Evolutionary conservation across 2,113 vertebrate species (phyloP).

Genomic region (Cranoglanis bouderius): DNA sequence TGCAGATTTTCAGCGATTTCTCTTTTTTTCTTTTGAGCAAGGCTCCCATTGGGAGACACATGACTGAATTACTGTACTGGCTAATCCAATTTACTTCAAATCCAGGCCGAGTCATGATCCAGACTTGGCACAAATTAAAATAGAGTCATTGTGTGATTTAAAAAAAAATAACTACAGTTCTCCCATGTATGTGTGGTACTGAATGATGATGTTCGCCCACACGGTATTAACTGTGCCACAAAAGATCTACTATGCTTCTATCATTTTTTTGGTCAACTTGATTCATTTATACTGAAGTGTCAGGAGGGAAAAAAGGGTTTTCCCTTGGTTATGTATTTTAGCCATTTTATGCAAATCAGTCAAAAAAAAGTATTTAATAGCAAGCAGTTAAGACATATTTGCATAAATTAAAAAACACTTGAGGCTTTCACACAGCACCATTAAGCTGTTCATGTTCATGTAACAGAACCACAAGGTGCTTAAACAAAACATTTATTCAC

Average conservation of each 20-base stretch:
- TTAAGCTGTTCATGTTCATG: background rate
- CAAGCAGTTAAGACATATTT: conserved; percentile 24
- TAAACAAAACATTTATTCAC: too few species aligned
- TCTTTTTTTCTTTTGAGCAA: conserved; percentile 9
- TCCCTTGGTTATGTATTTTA: background rate
- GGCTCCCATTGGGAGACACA: conserved; percentile 29
- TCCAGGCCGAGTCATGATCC: conserved; percentile 38
- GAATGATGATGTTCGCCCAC: background rate
- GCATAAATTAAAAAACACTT: conserved; percentile 7
- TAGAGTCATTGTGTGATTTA: background rate
- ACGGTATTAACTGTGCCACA: background rate
- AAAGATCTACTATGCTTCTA: background rate
- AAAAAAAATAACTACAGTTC: too few species aligned
- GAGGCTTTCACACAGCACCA: background rate
- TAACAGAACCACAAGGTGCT: background rate
- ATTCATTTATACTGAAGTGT: background rate
- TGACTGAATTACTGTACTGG: conserved; percentile 49
- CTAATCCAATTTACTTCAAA: conserved; percentile 53
- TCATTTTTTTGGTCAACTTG: background rate
- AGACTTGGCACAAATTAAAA: conserved; percentile 56
- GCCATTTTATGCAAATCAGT: conserved; percentile 23
- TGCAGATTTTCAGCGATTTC: conserved; percentile 44
- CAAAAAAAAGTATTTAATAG: background rate
- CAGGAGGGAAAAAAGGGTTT: background rate
- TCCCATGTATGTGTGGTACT: background rate